phyloP scores from a whole-genome alignment of 2,888 invertebrate species.

The Odontocolon sp. region DNA sequence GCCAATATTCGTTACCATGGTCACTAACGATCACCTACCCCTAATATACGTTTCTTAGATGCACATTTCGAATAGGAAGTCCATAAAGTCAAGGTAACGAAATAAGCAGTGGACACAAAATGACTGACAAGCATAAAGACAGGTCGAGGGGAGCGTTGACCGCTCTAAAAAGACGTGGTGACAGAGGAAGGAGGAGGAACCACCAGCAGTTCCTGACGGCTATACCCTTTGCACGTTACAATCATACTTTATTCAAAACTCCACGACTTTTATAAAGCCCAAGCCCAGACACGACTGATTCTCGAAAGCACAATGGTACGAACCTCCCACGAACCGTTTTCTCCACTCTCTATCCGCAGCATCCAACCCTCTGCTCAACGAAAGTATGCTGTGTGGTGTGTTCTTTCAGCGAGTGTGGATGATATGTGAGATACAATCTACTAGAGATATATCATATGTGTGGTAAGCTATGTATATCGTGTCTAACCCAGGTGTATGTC shows the following conservation, averaged over 20 bases:
- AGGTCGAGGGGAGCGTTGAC: constrained; percentile 68
- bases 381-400: constrained; percentile 16
- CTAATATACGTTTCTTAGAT: no score
- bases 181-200: constrained; percentile 63
- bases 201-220: constrained; percentile 20
- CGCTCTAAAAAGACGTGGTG: constrained; percentile 74
- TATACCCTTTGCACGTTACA: constrained; percentile 57
- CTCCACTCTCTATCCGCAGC: constrained; percentile 26
- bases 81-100: constrained; percentile 17
- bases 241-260: constrained; percentile 75
- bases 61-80: no score
- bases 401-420: constrained; percentile 25
- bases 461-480: not conserved
- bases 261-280: constrained; percentile 71
- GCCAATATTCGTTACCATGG: no score
- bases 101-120: constrained; percentile 29
- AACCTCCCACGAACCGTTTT: constrained; percentile 39
- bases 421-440: constrained; percentile 6
- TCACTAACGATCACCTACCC: no score
- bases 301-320: constrained; percentile 40
- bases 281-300: constrained; percentile 61
- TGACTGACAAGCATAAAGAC: constrained; percentile 4
- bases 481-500: not conserved
- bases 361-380: constrained; percentile 26
- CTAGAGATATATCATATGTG: not conserved